phyloP scores from a whole-genome alignment of 2,888 invertebrate genomes.

The Sminthurides aquaticus region DNA sequence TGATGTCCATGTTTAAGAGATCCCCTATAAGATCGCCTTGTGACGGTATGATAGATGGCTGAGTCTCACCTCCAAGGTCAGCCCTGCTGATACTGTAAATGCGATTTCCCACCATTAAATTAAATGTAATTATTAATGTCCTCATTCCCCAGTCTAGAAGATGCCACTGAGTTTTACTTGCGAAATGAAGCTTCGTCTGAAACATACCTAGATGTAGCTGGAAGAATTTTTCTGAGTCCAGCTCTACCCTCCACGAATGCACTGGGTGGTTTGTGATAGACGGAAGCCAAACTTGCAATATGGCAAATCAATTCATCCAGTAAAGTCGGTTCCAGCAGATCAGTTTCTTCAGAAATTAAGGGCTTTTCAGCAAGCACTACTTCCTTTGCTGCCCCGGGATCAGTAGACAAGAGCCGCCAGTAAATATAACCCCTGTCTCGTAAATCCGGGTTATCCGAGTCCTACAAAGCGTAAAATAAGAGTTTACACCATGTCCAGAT shows the following conservation, averaged over 20 bases:
- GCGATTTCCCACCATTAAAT: background rate
- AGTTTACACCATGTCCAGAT: background rate
- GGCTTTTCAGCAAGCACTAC: constrained; percentile 98
- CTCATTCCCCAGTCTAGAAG: background rate
- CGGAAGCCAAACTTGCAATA: constrained; percentile 94
- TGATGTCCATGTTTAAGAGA: constrained; percentile 91
- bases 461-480: constrained; percentile 48
- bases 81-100: background rate
- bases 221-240: constrained; percentile 45
- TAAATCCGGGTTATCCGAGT: constrained; percentile 95
- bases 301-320: constrained; percentile 97
- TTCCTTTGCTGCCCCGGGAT: constrained; percentile 98
- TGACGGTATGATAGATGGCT: constrained; percentile 55
- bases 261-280: constrained; percentile 97
- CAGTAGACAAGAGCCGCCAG: constrained; percentile 96
- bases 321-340: constrained; percentile 91
- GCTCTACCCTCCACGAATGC: constrained; percentile 89
- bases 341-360: constrained; percentile 97
- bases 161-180: too few relatives aligned
- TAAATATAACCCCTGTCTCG: constrained; percentile 98
- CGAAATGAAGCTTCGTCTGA: too few relatives aligned
- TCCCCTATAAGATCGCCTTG: constrained; percentile 95
- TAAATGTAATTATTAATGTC: background rate
- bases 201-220: constrained; percentile 37
- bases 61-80: constrained; percentile 24